These are phyloP conservation scores for Cynopterus sphinx DNA, from an alignment of 2,797 vertebrate species.

Conservation along the genomic window DNA sequence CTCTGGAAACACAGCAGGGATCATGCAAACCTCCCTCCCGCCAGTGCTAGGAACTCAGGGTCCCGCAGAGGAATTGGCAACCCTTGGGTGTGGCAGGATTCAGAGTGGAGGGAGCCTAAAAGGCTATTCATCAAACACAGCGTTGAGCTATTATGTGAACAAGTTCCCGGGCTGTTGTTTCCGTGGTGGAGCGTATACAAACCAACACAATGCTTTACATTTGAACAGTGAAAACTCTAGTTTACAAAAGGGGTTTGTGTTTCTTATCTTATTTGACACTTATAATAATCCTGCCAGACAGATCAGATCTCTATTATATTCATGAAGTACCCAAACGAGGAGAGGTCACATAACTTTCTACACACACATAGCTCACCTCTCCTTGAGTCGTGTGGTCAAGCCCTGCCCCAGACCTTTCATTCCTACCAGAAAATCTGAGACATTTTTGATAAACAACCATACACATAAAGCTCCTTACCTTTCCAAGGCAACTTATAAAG, in stretches of 20 bases:
- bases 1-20: not conserved
- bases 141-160: not conserved
- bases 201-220: not conserved
- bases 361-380: not conserved
- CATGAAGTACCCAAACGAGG: not conserved
- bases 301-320: not conserved
- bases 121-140: not conserved
- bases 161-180: not conserved
- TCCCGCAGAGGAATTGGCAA: not conserved
- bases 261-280: not conserved
- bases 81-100: not conserved
- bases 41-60: not conserved
- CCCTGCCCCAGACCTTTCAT: not conserved
- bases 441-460: not conserved
- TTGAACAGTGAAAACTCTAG: not conserved
- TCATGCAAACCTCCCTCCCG: not conserved
- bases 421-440: not conserved
- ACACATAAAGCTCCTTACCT: not conserved
- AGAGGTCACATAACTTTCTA: not conserved
- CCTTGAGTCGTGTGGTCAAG: not conserved
- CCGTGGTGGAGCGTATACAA: rapidly evolving
- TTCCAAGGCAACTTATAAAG: not conserved
- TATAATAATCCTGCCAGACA: not conserved
- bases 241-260: not conserved
- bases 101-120: not conserved